A percentile compares a stretch with the other conserved stretches of the same genome.
phyloP scores from a whole-genome alignment of 2,888 invertebrate genomes.

The Dasysyrphus tricinctus region DNA sequence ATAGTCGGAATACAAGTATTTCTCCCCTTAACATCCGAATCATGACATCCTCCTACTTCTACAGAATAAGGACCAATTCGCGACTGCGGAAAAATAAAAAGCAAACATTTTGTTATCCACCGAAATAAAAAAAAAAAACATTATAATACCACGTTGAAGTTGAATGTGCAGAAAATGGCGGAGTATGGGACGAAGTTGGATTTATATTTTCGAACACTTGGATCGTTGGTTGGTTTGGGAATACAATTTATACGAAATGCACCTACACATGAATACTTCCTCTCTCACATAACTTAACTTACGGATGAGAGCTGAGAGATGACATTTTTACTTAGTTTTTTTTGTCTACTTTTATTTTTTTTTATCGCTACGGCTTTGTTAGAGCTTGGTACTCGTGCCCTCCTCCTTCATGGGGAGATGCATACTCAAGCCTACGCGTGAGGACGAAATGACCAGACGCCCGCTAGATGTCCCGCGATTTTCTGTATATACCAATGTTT shows the following conservation, averaged over 20 bases:
- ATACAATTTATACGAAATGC: conserved; percentile 66
- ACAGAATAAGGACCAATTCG: not conserved
- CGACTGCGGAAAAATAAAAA: conserved; percentile 61
- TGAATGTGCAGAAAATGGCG: conserved; percentile 17
- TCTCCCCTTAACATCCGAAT: not conserved
- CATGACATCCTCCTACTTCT: not conserved
- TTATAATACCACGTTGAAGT: conserved; percentile 45
- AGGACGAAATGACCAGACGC: conserved; percentile 65
- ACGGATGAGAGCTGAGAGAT: conserved; percentile 57
- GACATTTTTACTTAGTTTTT: conserved; percentile 73
- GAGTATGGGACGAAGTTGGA: conserved; percentile 45
- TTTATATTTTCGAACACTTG: conserved; percentile 67
- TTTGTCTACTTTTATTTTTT: conserved; percentile 15
- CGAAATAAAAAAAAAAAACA: conserved; percentile 48
- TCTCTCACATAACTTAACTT: conserved; percentile 64
- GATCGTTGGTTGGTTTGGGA: conserved; percentile 56
- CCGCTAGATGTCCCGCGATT: conserved; percentile 58
- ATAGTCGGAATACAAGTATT: not conserved
- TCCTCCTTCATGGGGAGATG: conserved; percentile 21
- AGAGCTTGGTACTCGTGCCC: conserved; percentile 30
- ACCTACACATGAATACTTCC: conserved; percentile 51
- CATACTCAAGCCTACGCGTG: conserved; percentile 58
- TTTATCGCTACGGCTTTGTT: conserved; percentile 3
- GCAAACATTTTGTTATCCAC: conserved; percentile 62
- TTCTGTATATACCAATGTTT: conserved; percentile 33